Evolutionary conservation across 2,113 vertebrate species (phyloP).

Genomic region (Hyla sarda): DNA sequence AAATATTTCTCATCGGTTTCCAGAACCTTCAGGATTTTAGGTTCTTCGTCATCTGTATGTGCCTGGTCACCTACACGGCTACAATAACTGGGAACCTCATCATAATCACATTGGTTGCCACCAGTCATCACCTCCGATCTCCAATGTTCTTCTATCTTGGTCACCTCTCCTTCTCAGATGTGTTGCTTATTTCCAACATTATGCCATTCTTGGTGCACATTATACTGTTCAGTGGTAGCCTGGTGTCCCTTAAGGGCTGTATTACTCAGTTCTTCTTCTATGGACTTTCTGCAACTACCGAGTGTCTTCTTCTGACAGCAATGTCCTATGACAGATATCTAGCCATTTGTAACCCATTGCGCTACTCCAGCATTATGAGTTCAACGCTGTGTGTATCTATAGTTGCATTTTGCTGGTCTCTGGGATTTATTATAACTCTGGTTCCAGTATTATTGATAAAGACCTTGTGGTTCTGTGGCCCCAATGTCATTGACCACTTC

Average conservation of each 20-base stretch:
- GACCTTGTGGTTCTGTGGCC: slow-evolving; percentile 51
- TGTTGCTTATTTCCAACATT: slow-evolving; percentile 36
- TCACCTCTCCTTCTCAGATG: slow-evolving; percentile 36
- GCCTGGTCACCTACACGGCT: background rate
- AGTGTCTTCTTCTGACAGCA: slow-evolving; percentile 54
- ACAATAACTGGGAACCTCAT: slow-evolving; percentile 12
- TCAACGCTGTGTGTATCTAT: background rate
- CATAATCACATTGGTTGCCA: slow-evolving; percentile 18
- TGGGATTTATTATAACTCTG: background rate
- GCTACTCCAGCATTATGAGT: slow-evolving; percentile 63
- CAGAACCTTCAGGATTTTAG: background rate
- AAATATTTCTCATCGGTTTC: slow-evolving; percentile 37
- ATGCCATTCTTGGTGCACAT: slow-evolving; percentile 16
- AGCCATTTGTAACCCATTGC: slow-evolving; percentile 64
- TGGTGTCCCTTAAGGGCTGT: slow-evolving; percentile 6
- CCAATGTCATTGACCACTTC: slow-evolving; percentile 61
- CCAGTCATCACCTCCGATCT: slow-evolving; percentile 11
- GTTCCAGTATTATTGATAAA: background rate
- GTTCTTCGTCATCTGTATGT: background rate
- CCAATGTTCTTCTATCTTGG: slow-evolving; percentile 48
- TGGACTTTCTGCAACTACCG: slow-evolving; percentile 24
- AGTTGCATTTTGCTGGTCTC: slow-evolving; percentile 32
- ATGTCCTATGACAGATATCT: slow-evolving; percentile 61
- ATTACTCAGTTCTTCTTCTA: slow-evolving; percentile 43
- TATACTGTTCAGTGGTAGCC: background rate